phyloP scores from a whole-genome alignment of 2,797 vertebrate genomes.

The Leptodactylus fallax region DNA sequence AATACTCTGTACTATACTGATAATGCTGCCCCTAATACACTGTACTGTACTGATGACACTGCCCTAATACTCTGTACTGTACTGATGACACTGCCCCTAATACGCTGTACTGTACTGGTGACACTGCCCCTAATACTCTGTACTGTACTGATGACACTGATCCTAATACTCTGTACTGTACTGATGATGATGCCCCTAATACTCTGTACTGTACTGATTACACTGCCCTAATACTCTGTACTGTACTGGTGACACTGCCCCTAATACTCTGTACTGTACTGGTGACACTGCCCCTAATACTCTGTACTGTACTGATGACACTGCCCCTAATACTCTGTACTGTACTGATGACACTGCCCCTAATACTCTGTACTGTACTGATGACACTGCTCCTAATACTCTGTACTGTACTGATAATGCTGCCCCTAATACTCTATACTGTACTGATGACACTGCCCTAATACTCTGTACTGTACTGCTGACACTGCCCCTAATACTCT shows the following conservation, averaged over 20 bases:
- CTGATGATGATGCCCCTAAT: not conserved
- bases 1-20: not conserved
- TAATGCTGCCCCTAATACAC: not conserved
- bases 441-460: too few relatives aligned
- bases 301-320: not conserved
- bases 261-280: not conserved
- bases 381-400: not conserved
- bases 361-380: not conserved
- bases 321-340: not conserved
- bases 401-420: not conserved
- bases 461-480: not conserved
- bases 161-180: not conserved
- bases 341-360: not conserved
- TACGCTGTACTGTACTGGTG: not conserved
- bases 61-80: slow-evolving; percentile 2
- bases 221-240: not conserved
- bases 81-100: not conserved
- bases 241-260: not conserved
- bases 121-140: not conserved
- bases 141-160: not conserved
- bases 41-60: not conserved
- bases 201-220: not conserved
- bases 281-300: not conserved
- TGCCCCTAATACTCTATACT: not conserved
- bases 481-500: not conserved